phyloP scores from a whole-genome alignment of 2,888 invertebrate species.

The Eucera pruinosa region DNA sequence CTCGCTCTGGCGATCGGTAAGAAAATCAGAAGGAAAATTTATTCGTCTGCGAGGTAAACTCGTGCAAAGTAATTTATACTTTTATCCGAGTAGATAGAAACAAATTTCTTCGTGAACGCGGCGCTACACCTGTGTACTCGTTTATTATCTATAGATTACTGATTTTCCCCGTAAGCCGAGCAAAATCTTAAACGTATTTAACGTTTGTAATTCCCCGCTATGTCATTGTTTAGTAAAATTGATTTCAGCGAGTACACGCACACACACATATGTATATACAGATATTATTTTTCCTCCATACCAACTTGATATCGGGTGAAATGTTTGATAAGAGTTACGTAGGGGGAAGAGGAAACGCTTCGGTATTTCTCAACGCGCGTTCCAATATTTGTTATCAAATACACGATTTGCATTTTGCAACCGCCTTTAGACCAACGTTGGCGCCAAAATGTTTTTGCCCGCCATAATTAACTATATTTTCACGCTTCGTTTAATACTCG shows the following conservation, averaged over 20 bases:
- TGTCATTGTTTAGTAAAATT: no score
- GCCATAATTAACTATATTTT: background rate
- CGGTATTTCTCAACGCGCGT: background rate
- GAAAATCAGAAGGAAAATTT: constrained; percentile 30
- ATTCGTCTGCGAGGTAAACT: background rate
- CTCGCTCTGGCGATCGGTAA: constrained; percentile 24
- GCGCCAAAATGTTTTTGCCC: background rate
- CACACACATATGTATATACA: no score
- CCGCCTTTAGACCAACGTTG: background rate
- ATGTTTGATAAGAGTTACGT: constrained; percentile 25
- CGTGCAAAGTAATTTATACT: background rate
- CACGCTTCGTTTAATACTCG: background rate
- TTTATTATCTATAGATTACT: no score
- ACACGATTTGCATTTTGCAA: background rate
- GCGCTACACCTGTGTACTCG: no score
- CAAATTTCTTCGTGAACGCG: no score
- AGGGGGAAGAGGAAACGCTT: background rate
- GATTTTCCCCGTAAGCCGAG: no score
- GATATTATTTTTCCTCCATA: background rate
- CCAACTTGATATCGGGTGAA: background rate
- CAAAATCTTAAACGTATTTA: background rate
- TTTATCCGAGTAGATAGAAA: no score
- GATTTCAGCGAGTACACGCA: background rate
- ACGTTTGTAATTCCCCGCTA: background rate
- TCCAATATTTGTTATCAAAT: constrained; percentile 19